phyloP scores from a whole-genome alignment of 2,888 invertebrate species.

The Aromia moschata region DNA sequence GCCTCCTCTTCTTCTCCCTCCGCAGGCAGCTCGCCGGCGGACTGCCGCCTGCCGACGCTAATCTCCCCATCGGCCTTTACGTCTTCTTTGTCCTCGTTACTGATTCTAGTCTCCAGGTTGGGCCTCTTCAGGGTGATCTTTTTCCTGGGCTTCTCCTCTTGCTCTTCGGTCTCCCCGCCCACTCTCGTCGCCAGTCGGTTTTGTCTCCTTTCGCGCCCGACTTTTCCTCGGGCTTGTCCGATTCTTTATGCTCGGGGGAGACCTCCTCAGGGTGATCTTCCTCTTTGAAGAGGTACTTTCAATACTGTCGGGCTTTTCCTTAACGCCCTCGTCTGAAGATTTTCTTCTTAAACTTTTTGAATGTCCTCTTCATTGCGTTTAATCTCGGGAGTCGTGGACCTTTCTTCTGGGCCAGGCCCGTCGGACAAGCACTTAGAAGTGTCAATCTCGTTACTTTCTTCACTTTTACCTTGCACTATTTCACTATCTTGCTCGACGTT shows the following conservation, averaged over 20 bases:
- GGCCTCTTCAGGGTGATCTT: conserved; percentile 38
- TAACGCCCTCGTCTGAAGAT: conserved; percentile 8
- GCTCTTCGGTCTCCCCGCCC: conserved; percentile 32
- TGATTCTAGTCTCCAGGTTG: conserved; percentile 29
- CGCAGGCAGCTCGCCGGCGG: conserved; percentile 7
- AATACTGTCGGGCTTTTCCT: conserved; percentile 10
- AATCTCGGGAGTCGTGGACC: conserved; percentile 30
- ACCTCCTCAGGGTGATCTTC: conserved; percentile 31
- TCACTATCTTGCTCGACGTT: too few relatives aligned
- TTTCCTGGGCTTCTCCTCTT: conserved; percentile 40
- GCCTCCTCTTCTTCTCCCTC: conserved; percentile 32
- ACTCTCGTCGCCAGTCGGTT: too few relatives aligned
- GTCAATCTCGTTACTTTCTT: too few relatives aligned
- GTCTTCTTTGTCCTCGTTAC: conserved; percentile 36
- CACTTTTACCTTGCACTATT: too few relatives aligned
- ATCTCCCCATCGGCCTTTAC: conserved; percentile 19
- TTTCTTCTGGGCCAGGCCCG: conserved; percentile 12
- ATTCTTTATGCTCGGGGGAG: conserved; percentile 21
- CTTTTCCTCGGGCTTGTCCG: not conserved
- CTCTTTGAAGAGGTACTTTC: conserved; percentile 22
- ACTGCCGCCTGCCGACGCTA: conserved; percentile 7
- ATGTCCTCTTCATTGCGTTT: conserved; percentile 20
- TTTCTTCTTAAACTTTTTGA: conserved; percentile 15
- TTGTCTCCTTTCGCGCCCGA: too few relatives aligned
- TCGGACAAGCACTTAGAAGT: too few relatives aligned